A percentile compares a stretch with the other conserved stretches of the same genome.
Evolutionary conservation across 2,888 invertebrate species (phyloP).

Genomic region (Epinotia bilunana): DNA sequence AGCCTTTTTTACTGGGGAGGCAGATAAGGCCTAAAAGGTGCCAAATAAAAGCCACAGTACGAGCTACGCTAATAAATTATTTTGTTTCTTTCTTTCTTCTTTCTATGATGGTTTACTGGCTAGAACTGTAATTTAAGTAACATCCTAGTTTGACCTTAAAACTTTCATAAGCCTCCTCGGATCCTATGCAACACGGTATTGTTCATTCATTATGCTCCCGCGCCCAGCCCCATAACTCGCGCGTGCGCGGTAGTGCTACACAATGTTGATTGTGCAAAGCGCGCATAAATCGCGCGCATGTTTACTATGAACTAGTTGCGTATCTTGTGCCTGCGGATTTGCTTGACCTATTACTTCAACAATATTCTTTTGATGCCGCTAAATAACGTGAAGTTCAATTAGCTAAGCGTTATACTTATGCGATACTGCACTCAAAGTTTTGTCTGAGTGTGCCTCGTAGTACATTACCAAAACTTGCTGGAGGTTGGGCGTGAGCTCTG

Average conservation of each 20-base stretch:
- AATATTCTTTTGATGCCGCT: background rate
- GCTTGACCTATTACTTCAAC: background rate
- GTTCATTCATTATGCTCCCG: slow-evolving; percentile 37
- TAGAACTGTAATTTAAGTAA: background rate
- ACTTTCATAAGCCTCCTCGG: slow-evolving; percentile 17
- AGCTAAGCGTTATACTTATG: too few species aligned
- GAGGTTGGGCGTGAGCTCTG: too few species aligned
- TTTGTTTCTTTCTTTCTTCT: too few species aligned
- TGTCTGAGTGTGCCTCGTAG: too few species aligned
- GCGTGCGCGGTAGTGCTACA: slow-evolving; percentile 44
- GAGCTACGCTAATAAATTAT: too few species aligned
- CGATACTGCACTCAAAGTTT: too few species aligned
- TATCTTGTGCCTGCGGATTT: slow-evolving; percentile 20
- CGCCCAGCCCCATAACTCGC: slow-evolving; percentile 32
- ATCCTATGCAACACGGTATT: slow-evolving; percentile 21
- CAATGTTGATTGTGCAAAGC: slow-evolving; percentile 60
- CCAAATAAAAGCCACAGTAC: too few species aligned
- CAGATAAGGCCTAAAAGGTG: too few species aligned
- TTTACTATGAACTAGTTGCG: background rate
- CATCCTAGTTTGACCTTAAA: slow-evolving; percentile 17
- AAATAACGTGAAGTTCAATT: background rate
- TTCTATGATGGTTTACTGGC: too few species aligned
- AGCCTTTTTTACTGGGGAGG: too few species aligned
- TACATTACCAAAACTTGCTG: too few species aligned
- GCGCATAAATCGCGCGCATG: slow-evolving; percentile 53